These are phyloP conservation scores for Leptinotarsa haldemani DNA, from an alignment of 2,888 invertebrate species.

Conservation along the genomic window DNA sequence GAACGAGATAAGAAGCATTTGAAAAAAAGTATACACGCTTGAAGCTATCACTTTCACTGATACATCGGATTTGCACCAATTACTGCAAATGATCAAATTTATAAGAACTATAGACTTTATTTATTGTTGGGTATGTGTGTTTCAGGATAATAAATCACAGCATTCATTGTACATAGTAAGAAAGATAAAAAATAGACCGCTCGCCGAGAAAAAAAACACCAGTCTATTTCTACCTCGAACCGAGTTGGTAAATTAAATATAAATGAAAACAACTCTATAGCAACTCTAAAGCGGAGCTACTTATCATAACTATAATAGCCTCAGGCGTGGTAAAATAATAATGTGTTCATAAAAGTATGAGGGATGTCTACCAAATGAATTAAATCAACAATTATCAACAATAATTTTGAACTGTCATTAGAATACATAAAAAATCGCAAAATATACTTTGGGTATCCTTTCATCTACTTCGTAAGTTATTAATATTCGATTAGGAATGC, in stretches of 20 bases:
- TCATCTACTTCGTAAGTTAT: no score
- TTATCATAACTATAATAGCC: not conserved
- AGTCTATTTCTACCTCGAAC: not conserved
- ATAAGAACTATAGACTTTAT: not conserved
- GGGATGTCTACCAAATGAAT: no score
- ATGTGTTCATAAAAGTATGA: not conserved
- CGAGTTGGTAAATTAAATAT: not conserved
- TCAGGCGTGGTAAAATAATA: not conserved
- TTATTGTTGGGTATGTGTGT: not conserved
- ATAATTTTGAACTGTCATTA: no score
- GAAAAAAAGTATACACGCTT: not conserved
- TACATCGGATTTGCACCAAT: not conserved
- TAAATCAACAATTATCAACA: no score
- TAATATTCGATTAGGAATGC: no score
- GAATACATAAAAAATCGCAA: no score
- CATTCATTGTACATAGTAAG: not conserved
- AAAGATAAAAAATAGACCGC: not conserved
- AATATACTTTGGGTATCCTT: no score
- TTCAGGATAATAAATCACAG: not conserved
- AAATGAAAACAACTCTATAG: not conserved
- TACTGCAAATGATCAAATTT: conserved; percentile 1
- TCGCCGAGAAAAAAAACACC: not conserved
- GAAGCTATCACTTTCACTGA: not conserved
- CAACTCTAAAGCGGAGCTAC: not conserved
- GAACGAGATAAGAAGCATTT: not conserved